A percentile compares a stretch with the other conserved stretches of the same genome.
These are phyloP conservation scores for Eriocheir sinensis DNA, from an alignment of 1,140 invertebrate species.

Conservation along the genomic window DNA sequence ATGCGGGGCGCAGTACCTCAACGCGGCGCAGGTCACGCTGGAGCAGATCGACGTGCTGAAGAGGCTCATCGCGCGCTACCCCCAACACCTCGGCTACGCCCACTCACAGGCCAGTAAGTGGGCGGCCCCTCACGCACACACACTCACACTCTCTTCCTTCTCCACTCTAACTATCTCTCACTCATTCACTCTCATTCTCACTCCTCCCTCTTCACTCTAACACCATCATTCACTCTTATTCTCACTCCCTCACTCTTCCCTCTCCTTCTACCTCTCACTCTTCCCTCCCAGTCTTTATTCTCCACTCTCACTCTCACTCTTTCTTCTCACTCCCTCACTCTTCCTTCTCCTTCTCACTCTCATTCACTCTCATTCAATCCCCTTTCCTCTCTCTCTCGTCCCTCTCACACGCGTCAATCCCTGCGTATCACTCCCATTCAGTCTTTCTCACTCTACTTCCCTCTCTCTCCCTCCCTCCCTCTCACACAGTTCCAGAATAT, in stretches of 20 bases:
- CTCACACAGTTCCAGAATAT: too few species aligned
- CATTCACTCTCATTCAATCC: neutral
- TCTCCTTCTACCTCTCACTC: neutral
- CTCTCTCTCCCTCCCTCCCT: neutral
- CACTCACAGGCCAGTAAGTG: conserved; percentile 78
- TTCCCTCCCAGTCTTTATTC: neutral
- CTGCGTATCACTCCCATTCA: neutral
- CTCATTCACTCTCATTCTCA: conserved; percentile 68
- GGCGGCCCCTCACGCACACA: neutral
- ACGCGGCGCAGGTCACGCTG: conserved; percentile 81
- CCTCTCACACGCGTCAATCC: neutral
- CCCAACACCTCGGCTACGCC: conserved; percentile 76
- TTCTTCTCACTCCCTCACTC: neutral
- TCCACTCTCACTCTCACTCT: neutral
- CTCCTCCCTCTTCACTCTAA: neutral
- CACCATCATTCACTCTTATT: neutral
- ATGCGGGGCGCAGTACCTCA: conserved; percentile 82
- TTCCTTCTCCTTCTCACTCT: too few species aligned
- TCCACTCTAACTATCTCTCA: neutral
- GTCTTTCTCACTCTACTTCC: neutral
- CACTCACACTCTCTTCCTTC: conserved; percentile 14
- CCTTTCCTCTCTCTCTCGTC: neutral
- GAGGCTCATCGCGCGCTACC: conserved; percentile 78
- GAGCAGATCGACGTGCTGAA: conserved; percentile 83
- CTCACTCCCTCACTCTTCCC: neutral